phyloP scores from a whole-genome alignment of 35 echinoderm and acorn worm species.

The Acanthaster planci region DNA sequence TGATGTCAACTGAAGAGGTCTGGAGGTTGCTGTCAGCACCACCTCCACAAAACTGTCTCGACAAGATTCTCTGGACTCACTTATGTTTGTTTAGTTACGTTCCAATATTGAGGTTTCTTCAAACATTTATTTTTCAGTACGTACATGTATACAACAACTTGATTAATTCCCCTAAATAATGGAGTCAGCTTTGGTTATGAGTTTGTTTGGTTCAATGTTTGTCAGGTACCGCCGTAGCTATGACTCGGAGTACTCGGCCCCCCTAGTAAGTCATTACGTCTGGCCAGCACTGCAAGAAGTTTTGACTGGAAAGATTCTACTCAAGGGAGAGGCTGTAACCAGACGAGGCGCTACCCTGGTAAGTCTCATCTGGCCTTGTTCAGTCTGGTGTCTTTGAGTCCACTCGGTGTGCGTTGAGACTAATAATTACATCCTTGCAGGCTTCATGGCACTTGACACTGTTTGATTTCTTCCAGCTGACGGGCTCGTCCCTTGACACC shows the following conservation, averaged over 20 bases:
- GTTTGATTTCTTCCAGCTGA: background rate
- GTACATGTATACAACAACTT: no score
- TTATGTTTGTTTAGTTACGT: no score
- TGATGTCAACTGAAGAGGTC: no score
- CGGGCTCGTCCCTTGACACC: background rate
- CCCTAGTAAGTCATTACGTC: slow-evolving; percentile 83
- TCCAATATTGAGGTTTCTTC: no score
- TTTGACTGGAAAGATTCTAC: slow-evolving; percentile 55
- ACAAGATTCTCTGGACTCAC: no score
- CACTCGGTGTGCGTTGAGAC: no score
- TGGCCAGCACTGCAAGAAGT: slow-evolving; percentile 88
- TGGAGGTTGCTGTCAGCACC: no score
- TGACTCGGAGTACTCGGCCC: slow-evolving; percentile 94
- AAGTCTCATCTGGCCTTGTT: slow-evolving; percentile 37
- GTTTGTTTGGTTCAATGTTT: background rate
- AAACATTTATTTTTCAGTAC: no score
- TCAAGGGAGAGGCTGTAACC: slow-evolving; percentile 97
- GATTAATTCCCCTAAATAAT: no score
- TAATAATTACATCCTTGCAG: background rate
- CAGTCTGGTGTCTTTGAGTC: no score
- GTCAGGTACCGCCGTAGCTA: slow-evolving; percentile 89
- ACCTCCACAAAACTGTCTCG: no score
- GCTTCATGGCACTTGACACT: background rate
- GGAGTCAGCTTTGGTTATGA: no score
- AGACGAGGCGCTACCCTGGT: slow-evolving; percentile 83